These are phyloP conservation scores for Tyria jacobaeae DNA, from an alignment of 2,888 invertebrate species.

Conservation along the genomic window DNA sequence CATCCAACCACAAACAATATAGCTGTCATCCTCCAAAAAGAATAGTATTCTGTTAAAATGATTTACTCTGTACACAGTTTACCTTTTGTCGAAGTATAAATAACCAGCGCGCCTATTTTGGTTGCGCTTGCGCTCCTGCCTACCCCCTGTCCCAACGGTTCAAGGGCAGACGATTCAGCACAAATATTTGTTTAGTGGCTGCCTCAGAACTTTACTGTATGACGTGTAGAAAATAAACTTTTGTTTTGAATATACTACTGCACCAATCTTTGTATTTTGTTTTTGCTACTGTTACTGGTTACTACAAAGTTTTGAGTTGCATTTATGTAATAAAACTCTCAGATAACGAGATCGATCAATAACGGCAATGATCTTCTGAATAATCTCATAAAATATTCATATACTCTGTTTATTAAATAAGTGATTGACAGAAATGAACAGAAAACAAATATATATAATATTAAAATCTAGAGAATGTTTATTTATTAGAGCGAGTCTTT, in stretches of 20 bases:
- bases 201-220: constrained; percentile 22
- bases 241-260: neutral
- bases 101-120: constrained; percentile 37
- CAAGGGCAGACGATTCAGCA: constrained; percentile 56
- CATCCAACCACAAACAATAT: constrained; percentile 12
- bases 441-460: too few relatives aligned
- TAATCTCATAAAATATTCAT: too few relatives aligned
- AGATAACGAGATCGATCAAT: too few relatives aligned
- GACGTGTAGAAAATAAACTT: neutral
- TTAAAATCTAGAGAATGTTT: too few relatives aligned
- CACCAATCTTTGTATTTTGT: neutral
- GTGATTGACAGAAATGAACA: too few relatives aligned
- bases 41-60: constrained; percentile 33
- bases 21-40: constrained; percentile 18
- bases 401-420: too few relatives aligned
- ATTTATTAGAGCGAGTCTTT: too few relatives aligned
- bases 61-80: constrained; percentile 41
- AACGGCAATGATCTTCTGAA: too few relatives aligned
- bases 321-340: too few relatives aligned
- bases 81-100: constrained; percentile 45
- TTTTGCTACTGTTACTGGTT: neutral
- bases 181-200: constrained; percentile 58
- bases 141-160: constrained; percentile 41
- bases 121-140: constrained; percentile 23
- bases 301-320: neutral